phyloP scores from a whole-genome alignment of 2,888 invertebrate species.

The Zhengitettix transpicula region DNA sequence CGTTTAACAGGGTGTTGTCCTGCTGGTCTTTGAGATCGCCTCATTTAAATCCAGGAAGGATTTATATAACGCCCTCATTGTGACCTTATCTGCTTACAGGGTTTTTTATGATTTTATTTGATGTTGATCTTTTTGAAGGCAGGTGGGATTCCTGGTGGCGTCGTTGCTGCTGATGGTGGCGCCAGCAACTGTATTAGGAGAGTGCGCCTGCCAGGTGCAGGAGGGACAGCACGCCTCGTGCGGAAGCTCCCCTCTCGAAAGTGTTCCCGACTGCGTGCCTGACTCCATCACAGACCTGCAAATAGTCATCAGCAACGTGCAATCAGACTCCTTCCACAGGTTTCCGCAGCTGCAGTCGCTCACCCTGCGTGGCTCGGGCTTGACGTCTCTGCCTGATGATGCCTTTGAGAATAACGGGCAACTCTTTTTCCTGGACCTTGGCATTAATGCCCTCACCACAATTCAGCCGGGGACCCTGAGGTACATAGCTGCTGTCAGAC shows the following conservation, averaged over 20 bases:
- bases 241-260: not conserved
- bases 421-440: not conserved
- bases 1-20: no score
- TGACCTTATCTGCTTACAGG: no score
- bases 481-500: not conserved
- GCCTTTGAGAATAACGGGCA: not conserved
- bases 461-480: not conserved
- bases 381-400: not conserved
- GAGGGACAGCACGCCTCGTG: no score
- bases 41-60: no score
- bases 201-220: no score
- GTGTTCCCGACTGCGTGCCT: not conserved
- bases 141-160: no score
- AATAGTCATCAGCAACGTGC: not conserved
- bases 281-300: not conserved
- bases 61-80: no score
- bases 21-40: no score
- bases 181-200: no score
- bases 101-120: no score
- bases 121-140: no score
- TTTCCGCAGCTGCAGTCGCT: not conserved
- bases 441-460: not conserved
- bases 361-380: not conserved
- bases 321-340: not conserved
- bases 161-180: no score